Conservation (phyloP, 2,113 vertebrate species). For the Pseudorhombus dupliciocellatus region DNA sequence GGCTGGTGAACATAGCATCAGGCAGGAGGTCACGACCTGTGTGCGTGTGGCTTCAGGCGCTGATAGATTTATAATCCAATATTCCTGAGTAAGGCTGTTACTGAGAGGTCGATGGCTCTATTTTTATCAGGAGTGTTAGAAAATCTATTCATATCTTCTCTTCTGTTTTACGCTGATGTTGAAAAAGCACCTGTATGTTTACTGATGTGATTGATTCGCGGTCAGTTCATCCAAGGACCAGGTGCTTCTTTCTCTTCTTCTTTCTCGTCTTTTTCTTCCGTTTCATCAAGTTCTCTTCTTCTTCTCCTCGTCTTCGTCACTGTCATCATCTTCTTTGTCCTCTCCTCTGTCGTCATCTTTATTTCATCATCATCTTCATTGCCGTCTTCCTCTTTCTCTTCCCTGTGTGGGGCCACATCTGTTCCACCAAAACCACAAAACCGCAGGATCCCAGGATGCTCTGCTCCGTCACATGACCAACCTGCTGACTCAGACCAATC, state of each 20-base stretch:
- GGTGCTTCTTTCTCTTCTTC: too few relatives aligned
- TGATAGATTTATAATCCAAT: conserved; percentile 58
- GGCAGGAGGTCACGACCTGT: conserved; percentile 45
- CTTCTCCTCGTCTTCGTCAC: too few relatives aligned
- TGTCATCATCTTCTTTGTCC: too few relatives aligned
- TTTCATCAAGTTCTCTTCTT: too few relatives aligned
- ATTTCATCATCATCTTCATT: too few relatives aligned
- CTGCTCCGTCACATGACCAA: conserved; percentile 63
- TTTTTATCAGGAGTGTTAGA: conserved; percentile 39
- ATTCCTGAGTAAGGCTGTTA: conserved; percentile 30
- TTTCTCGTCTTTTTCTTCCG: not conserved
- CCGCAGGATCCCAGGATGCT: conserved; percentile 51
- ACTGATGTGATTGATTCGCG: conserved; percentile 11
- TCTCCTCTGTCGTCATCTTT: too few relatives aligned
- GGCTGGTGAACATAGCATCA: conserved; percentile 7
- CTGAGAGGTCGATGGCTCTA: conserved; percentile 13
- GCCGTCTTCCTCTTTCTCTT: not conserved
- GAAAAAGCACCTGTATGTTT: not conserved
- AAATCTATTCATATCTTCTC: conserved; percentile 49
- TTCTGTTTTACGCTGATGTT: not conserved
- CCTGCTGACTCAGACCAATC: conserved; percentile 63
- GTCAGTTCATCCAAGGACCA: not conserved
- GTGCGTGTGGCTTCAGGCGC: not conserved
- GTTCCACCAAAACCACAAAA: conserved; percentile 57
- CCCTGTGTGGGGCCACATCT: conserved; percentile 46